phyloP scores from a whole-genome alignment of 1,140 invertebrate species.

The Formica selysi region DNA sequence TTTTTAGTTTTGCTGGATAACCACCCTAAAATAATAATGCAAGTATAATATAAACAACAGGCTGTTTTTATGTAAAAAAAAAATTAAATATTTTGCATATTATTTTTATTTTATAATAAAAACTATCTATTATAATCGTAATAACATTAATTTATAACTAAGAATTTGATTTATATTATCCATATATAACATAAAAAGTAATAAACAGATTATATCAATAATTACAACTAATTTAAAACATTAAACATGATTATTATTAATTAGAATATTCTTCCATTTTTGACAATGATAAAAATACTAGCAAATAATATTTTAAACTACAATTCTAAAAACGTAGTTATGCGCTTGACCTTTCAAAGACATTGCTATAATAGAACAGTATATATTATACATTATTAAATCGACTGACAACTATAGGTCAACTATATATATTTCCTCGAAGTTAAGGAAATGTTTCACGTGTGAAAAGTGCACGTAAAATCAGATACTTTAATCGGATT shows the following conservation, averaged over 20 bases:
- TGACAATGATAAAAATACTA: not conserved
- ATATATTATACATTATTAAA: conserved; percentile 67
- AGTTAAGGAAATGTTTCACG: not conserved
- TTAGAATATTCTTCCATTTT: not conserved
- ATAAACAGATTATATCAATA: too few species aligned
- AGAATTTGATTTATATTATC: too few species aligned
- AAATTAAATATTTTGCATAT: not conserved
- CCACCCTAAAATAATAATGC: conserved; percentile 91
- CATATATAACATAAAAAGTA: too few species aligned
- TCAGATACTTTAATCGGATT: conserved; percentile 21
- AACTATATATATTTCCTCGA: conserved; percentile 14
- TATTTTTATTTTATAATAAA: not conserved
- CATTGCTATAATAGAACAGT: conserved; percentile 78
- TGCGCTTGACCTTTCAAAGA: conserved; percentile 73
- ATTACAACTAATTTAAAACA: not conserved
- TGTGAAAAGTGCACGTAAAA: not conserved
- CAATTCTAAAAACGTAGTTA: conserved; percentile 44
- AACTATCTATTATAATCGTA: not conserved
- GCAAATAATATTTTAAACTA: not conserved
- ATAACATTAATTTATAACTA: not conserved
- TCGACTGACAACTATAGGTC: conserved; percentile 65
- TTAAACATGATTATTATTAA: not conserved
- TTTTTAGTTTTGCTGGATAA: conserved; percentile 98
- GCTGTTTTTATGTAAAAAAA: not conserved
- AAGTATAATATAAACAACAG: not conserved